phyloP scores from a whole-genome alignment of 2,888 invertebrate species.

The Sinhomidia bicolor region DNA sequence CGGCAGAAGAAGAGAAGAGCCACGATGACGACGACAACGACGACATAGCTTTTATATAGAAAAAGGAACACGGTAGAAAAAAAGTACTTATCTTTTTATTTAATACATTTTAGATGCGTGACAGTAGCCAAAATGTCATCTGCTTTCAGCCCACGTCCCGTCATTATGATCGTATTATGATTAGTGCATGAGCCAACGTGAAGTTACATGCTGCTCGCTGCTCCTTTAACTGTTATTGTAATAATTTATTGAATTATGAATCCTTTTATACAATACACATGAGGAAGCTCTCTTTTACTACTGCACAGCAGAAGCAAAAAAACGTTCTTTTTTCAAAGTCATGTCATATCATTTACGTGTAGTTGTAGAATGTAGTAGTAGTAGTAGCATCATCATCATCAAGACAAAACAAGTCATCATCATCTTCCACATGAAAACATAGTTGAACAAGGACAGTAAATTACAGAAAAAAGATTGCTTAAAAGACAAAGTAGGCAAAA shows the following conservation, averaged over 20 bases:
- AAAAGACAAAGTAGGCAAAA: background rate
- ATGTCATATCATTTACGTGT: conserved; percentile 13
- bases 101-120: conserved; percentile 72
- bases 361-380: no score
- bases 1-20: background rate
- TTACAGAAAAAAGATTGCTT: conserved; percentile 60
- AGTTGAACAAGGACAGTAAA: conserved; percentile 15
- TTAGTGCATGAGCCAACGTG: conserved; percentile 68
- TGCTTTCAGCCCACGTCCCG: conserved; percentile 75
- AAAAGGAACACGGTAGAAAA: conserved; percentile 42
- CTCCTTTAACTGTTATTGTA: conserved; percentile 69
- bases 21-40: background rate
- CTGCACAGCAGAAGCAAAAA: background rate
- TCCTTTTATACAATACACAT: conserved; percentile 36
- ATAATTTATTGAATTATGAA: conserved; percentile 70
- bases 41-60: conserved; percentile 15
- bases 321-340: background rate
- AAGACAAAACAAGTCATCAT: background rate
- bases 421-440: background rate
- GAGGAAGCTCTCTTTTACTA: background rate
- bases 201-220: conserved; percentile 66
- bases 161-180: conserved; percentile 74
- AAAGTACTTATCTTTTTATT: conserved; percentile 71
- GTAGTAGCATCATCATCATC: background rate
- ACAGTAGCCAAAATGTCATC: conserved; percentile 75